Evolutionary conservation across 2,113 vertebrate genomes (phyloP).

Genomic region (Leptosomus discolor): DNA sequence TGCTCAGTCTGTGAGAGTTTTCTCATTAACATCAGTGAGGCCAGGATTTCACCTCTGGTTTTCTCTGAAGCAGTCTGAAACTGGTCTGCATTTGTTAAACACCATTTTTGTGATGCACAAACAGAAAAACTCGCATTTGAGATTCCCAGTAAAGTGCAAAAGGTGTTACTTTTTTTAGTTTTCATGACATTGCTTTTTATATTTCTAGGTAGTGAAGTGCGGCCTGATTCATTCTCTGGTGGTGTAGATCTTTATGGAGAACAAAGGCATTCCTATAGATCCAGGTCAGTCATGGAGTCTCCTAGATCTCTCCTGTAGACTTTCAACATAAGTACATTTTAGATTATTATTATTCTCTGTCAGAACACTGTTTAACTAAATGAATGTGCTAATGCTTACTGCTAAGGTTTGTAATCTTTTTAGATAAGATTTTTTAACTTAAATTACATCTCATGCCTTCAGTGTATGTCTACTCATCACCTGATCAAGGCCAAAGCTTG

Average conservation of each 20-base stretch:
- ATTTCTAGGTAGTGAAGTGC: constrained; percentile 78
- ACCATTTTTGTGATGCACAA: not conserved
- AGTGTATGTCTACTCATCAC: not conserved
- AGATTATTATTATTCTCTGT: not conserved
- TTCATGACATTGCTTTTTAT: not conserved
- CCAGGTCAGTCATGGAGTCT: constrained; percentile 85
- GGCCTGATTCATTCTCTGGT: constrained; percentile 79
- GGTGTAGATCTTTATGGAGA: constrained; percentile 84
- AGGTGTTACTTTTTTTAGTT: not conserved
- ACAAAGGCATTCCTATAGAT: constrained; percentile 75
- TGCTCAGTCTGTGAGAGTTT: not conserved
- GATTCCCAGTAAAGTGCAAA: not conserved
- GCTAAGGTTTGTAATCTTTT: not conserved
- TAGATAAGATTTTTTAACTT: not conserved
- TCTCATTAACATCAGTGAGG: not conserved
- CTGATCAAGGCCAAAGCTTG: not conserved
- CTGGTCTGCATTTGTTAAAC: not conserved
- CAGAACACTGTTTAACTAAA: not conserved
- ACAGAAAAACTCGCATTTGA: not conserved
- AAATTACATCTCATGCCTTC: not conserved
- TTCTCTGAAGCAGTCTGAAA: not conserved
- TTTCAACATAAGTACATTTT: constrained; percentile 77
- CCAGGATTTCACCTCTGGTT: not conserved
- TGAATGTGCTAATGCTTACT: not conserved
- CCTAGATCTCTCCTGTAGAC: constrained; percentile 81